Evolutionary conservation across 2,888 invertebrate species (phyloP).

Genomic region (Synanthedon formicaeformis): DNA sequence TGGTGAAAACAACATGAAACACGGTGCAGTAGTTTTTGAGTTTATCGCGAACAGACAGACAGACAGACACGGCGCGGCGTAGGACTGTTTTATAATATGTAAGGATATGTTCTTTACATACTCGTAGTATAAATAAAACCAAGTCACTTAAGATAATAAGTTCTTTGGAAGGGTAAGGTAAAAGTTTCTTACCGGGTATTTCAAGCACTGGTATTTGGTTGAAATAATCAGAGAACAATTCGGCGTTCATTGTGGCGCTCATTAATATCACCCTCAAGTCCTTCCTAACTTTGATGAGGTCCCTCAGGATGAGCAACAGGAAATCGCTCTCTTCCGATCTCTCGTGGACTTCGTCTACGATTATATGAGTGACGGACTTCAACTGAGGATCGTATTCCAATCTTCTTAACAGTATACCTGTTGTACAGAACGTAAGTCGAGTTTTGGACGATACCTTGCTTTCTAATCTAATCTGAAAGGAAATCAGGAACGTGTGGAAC

Average conservation of each 20-base stretch:
- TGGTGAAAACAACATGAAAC: too few species aligned
- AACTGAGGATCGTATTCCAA: constrained; percentile 83
- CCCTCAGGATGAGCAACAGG: constrained; percentile 83
- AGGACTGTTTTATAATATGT: too few species aligned
- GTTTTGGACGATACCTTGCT: constrained; percentile 83
- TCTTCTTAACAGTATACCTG: constrained; percentile 88
- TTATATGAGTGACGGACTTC: constrained; percentile 82
- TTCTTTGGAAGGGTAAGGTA: too few species aligned
- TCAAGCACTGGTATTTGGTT: constrained; percentile 80
- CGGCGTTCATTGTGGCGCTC: constrained; percentile 93
- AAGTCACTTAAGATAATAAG: too few species aligned
- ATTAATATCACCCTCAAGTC: constrained; percentile 89
- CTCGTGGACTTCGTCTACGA: constrained; percentile 95
- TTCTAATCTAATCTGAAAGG: constrained; percentile 81
- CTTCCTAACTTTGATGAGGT: constrained; percentile 77
- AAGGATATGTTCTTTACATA: too few species aligned
- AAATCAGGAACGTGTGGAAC: too few species aligned
- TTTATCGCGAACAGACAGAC: too few species aligned
- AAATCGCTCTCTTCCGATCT: constrained; percentile 93
- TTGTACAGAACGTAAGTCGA: constrained; percentile 91
- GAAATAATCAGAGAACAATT: constrained; percentile 88
- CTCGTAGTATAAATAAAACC: too few species aligned
- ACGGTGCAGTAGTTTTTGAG: too few species aligned
- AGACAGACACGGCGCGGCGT: too few species aligned
- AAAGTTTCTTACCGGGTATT: constrained; percentile 73